Conservation (phyloP, 2,113 vertebrate species). For the Siphamia tubifer region DNA sequence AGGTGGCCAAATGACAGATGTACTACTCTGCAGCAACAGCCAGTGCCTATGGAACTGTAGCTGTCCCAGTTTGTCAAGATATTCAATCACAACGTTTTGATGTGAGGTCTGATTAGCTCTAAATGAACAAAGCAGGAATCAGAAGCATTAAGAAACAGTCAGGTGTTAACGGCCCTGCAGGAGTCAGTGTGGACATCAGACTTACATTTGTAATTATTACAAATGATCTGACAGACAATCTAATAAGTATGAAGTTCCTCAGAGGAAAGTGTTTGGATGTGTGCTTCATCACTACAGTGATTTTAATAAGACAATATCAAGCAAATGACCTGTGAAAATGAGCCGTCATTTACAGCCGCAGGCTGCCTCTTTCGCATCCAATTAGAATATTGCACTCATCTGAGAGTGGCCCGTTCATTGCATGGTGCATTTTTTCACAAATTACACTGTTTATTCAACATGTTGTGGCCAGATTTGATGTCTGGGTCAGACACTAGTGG, state of each 20-base stretch:
- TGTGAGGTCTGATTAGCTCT: slow-evolving; percentile 9
- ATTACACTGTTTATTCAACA: slow-evolving; percentile 48
- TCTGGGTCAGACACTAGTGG: slow-evolving; percentile 12
- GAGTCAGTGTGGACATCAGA: slow-evolving; percentile 29
- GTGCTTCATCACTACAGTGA: slow-evolving; percentile 53
- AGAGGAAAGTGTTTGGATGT: slow-evolving; percentile 43
- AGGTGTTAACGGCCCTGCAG: slow-evolving; percentile 23
- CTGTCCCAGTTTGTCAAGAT: not conserved
- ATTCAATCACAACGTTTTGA: slow-evolving; percentile 17
- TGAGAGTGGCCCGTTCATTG: slow-evolving; percentile 28
- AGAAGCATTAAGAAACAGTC: not conserved
- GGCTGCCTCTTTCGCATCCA: slow-evolving; percentile 35
- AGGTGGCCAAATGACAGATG: no score
- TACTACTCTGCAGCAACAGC: not conserved
- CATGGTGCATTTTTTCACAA: slow-evolving; percentile 5
- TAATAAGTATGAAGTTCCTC: slow-evolving; percentile 35
- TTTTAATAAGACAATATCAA: slow-evolving; percentile 72
- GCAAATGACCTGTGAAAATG: slow-evolving; percentile 76
- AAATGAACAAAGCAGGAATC: slow-evolving; percentile 19
- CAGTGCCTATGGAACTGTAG: not conserved
- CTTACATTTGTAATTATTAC: slow-evolving; percentile 62
- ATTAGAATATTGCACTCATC: slow-evolving; percentile 45
- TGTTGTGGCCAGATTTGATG: slow-evolving; percentile 9
- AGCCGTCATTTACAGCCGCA: slow-evolving; percentile 48
- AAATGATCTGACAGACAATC: slow-evolving; percentile 39